Evolutionary conservation across 1,140 invertebrate species (phyloP), one percentile per base, ranked within the genome.

Genomic region (Maconellicoccus hirsutus): DNA sequence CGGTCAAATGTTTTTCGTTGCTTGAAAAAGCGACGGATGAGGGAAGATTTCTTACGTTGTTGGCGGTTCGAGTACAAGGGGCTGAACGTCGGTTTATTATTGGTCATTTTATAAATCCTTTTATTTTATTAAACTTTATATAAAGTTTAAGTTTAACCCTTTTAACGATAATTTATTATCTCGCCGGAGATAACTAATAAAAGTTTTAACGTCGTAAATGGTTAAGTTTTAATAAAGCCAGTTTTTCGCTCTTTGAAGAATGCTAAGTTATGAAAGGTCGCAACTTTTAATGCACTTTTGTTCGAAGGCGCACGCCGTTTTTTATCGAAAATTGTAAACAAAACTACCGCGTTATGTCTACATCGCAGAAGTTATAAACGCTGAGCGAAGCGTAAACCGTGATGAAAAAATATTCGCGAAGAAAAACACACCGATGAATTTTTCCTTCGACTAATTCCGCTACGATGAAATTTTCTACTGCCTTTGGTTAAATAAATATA

Each of bases 121-220:
- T 52, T 52, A 52, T 52, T 52, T 52, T 52, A 52, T 52, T 52
- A 52, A 52, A 52, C 42, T 52, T 52, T 52, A 52, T 52, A 52
- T 52, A 52, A 52, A 52, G 42, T 52, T 52, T 16, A 52, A 52
- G 42, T 52, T 52, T 52, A 71, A 33, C 29, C 59, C 71, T 29
- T 72, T 42, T 59, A 63, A 69, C 63, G 71, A 72, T 72, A 72
- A 69, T 69, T 69, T 66, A 66, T 66, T 66, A 66, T 66, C 61
- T 66, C 61, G 61, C 22, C 61, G 61, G 61, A 66, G 61, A 66
- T 10, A 10, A 26, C 61, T 66, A 66, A 66, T 66, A 66, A 66
- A 66, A 66, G 61, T 66, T 66, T 66, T 66, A 26, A 26, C 19
- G 61, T 66, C 61, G 61, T 66, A 66, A 66, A 66, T 66, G 61